Evolutionary conservation across 2,113 vertebrate species (phyloP).

Genomic region (Manacus vitellinus): DNA sequence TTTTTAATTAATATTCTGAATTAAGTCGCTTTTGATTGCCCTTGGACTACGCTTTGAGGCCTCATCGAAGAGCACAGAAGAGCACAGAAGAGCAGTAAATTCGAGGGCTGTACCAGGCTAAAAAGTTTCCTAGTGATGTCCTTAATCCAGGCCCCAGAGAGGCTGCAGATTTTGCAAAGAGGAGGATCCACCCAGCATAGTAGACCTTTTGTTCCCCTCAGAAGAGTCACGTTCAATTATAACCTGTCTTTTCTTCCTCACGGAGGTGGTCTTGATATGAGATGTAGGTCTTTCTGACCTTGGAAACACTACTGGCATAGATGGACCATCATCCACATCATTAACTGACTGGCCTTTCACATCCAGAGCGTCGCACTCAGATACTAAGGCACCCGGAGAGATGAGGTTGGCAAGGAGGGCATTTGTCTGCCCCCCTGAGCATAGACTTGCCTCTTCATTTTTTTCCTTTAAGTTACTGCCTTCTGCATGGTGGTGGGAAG

Average conservation of each 20-base stretch:
- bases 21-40: not conserved
- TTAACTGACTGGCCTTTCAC: not conserved
- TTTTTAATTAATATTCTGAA: not conserved
- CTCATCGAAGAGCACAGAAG: not conserved
- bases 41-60: not conserved
- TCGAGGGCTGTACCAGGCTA: not conserved
- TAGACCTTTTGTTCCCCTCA: not conserved
- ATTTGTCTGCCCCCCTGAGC: rapidly evolving
- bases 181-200: not conserved
- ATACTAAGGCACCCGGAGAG: not conserved
- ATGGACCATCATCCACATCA: not conserved
- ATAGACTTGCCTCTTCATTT: not conserved
- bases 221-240: not conserved
- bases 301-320: not conserved
- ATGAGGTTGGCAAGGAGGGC: not conserved
- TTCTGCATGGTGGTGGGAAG: not conserved
- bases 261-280: not conserved
- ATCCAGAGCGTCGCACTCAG: not conserved
- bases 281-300: not conserved
- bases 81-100: not conserved
- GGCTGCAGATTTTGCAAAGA: not conserved
- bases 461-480: not conserved
- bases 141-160: not conserved
- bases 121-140: not conserved
- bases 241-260: not conserved